Conservation (phyloP, 1,140 invertebrate species). For the Cyphomyrmex costatus region DNA sequence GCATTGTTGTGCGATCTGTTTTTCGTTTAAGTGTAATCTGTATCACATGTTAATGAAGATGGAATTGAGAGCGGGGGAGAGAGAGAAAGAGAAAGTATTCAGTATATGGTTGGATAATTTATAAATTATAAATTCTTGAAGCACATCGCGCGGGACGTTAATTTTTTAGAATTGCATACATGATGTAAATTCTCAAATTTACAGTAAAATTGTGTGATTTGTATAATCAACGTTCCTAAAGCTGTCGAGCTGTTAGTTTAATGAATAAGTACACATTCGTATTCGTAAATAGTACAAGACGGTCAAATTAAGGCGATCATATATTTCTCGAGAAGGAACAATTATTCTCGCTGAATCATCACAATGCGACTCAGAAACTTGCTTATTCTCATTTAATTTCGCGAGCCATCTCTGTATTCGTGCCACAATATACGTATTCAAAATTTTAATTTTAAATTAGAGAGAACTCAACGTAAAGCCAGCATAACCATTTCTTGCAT, state of each 20-base stretch:
- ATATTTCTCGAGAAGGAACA: constrained; percentile 1
- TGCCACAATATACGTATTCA: background rate
- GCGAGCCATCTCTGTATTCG: background rate
- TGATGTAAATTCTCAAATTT: constrained; percentile 44
- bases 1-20: constrained; percentile 11
- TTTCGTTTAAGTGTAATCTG: constrained; percentile 25
- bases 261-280: background rate
- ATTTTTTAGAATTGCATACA: background rate
- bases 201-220: background rate
- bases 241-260: background rate
- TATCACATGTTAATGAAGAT: constrained; percentile 31
- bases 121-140: constrained; percentile 31
- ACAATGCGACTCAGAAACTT: background rate
- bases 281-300: background rate
- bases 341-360: constrained; percentile 8
- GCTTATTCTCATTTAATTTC: background rate
- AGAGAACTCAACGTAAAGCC: background rate
- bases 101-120: background rate
- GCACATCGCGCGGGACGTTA: background rate
- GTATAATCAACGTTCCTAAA: constrained; percentile 18
- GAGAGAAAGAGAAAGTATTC: too few relatives aligned
- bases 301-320: background rate
- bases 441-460: constrained; percentile 26
- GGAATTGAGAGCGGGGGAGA: constrained; percentile 14
- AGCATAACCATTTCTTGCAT: background rate